These are phyloP conservation scores for Oegoconia quadripuncta DNA, from an alignment of 2,888 invertebrate genomes.

Conservation along the genomic window DNA sequence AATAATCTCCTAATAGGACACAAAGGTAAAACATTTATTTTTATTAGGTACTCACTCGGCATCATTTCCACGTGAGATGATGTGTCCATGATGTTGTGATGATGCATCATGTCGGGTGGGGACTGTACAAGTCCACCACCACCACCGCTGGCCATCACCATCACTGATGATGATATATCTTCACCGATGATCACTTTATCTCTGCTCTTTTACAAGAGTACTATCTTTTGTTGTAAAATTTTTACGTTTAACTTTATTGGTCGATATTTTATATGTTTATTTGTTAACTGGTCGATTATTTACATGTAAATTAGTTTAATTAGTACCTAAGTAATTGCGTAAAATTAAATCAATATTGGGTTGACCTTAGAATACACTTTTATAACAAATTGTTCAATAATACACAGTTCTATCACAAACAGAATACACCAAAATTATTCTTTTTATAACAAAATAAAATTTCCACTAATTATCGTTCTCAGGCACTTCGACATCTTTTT, in stretches of 20 bases:
- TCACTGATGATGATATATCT: constrained; percentile 45
- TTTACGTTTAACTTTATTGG: too few relatives aligned
- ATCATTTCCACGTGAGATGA: constrained; percentile 75
- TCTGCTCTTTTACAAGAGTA: not conserved
- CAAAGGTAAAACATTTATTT: too few relatives aligned
- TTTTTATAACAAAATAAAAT: constrained; percentile 15
- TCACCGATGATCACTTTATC: constrained; percentile 38
- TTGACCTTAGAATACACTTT: not conserved
- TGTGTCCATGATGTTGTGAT: constrained; percentile 73
- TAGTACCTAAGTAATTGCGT: not conserved
- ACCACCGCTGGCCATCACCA: constrained; percentile 75
- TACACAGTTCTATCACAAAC: constrained; percentile 44
- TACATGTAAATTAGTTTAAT: too few relatives aligned
- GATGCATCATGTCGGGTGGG: constrained; percentile 76
- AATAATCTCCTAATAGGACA: too few relatives aligned
- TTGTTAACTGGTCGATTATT: too few relatives aligned
- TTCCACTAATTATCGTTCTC: constrained; percentile 42
- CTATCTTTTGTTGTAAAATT: not conserved
- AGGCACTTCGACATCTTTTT: constrained; percentile 68
- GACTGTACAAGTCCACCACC: constrained; percentile 77
- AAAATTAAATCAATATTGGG: not conserved
- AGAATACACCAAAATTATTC: constrained; percentile 42
- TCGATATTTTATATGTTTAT: too few relatives aligned
- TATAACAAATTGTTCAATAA: not conserved
- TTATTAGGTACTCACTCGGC: constrained; percentile 64